Evolutionary conservation across 2,888 invertebrate species (phyloP), one percentile per base, ranked within the genome.

Genomic region (Spicauda simplicius): DNA sequence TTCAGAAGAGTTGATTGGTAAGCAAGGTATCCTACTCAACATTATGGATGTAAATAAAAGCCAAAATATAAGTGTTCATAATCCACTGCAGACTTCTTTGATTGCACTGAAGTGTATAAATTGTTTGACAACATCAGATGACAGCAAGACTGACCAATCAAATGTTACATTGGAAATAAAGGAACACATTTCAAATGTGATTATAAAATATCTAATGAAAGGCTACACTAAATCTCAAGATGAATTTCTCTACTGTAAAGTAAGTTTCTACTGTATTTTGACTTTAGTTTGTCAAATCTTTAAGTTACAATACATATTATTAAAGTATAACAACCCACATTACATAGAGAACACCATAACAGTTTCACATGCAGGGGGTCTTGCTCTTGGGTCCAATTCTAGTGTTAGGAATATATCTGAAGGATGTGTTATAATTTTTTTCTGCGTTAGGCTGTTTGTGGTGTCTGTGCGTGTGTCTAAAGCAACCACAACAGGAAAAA

Each of bases 161-260:
- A 71, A 73, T 25, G 71, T 77, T 16, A 61, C 81, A 76, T 63
- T 78, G 6, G 85, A 86, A 68, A 69, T 80, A 10, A 90, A 88
- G 71, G 79, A 90, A 69, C 75, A 82, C 54, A 86, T 93, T 64
- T 85, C 88, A 37, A 75, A 86, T 75, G 73, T 89, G 64, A 84
- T 93, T 74, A 73, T 93, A 25, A 82, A 79, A 59, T 86, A 90
- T 74, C 74, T 94, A 53, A 79, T 88, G 78, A 87, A 79, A 69
- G 86, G 88, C 10, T 80, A 79, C 70, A 71, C 74, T 20, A 86
- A 83, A 68, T 76, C 77, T 57, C 83, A 87, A 72, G 91, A 94
- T 83, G 91, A 93, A 71, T 84, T 92, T 74, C 77, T 91, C 53
- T 90, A 91, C 77, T 91, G 88, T 77, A 94, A 94, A 86, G 81